These are phyloP conservation scores for Paradoxurus hermaphroditus DNA, from an alignment of 2,113 vertebrate species.

Conservation along the genomic window DNA sequence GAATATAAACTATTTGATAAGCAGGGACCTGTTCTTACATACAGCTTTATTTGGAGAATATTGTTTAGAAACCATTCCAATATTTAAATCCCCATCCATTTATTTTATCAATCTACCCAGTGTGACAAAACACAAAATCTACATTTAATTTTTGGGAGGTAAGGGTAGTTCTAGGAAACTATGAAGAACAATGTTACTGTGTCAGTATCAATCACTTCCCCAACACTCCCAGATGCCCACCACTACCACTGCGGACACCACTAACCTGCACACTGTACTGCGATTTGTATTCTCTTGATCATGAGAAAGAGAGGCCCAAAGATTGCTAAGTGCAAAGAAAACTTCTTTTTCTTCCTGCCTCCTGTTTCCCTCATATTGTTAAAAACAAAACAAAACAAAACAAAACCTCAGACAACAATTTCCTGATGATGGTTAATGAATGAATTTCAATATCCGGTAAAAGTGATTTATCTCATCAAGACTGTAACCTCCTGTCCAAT, in stretches of 20 bases:
- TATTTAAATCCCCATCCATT: neutral
- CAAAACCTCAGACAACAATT: neutral
- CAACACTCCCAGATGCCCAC: neutral
- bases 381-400: neutral
- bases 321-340: neutral
- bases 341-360: neutral
- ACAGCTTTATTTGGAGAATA: neutral
- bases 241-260: too few relatives aligned
- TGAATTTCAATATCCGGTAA: neutral
- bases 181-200: neutral
- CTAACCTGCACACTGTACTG: accelerated
- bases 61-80: neutral
- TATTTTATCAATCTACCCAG: neutral
- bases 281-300: neutral
- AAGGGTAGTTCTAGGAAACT: neutral
- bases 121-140: neutral
- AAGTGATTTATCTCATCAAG: neutral
- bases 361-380: neutral
- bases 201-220: neutral
- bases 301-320: neutral
- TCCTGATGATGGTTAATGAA: neutral
- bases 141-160: neutral
- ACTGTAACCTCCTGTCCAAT: neutral
- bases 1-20: neutral
- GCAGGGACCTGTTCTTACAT: neutral